A percentile compares a stretch with the other conserved stretches of the same genome.
These are phyloP conservation scores for Lithobates pipiens DNA, from an alignment of 2,797 vertebrate species.

Conservation along the genomic window DNA sequence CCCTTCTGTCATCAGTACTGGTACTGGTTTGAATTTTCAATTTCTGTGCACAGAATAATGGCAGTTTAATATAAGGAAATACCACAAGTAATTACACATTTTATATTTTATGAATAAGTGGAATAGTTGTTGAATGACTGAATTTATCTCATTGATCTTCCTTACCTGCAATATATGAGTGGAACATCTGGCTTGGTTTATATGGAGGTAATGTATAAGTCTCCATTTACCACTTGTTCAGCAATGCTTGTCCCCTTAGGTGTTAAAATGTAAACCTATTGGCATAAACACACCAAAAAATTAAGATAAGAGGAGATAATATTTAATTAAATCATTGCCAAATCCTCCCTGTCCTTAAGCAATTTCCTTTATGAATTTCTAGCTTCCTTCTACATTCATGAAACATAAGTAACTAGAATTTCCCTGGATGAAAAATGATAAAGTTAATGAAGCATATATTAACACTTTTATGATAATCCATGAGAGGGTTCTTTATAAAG, in stretches of 20 bases:
- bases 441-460: slow-evolving; percentile 43
- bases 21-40: not conserved
- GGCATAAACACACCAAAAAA: slow-evolving; percentile 29
- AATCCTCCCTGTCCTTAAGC: slow-evolving; percentile 51
- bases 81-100: not conserved
- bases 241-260: slow-evolving; percentile 2
- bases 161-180: not conserved
- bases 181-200: slow-evolving; percentile 13
- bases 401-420: slow-evolving; percentile 8
- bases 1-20: not conserved
- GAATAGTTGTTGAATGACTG: not conserved
- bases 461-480: slow-evolving; percentile 55
- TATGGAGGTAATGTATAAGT: not conserved
- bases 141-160: not conserved
- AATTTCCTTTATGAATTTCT: slow-evolving; percentile 33
- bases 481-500: not conserved
- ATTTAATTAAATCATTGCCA: slow-evolving; percentile 29
- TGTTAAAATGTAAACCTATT: slow-evolving; percentile 20
- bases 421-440: slow-evolving; percentile 24
- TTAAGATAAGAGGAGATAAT: slow-evolving; percentile 15
- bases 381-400: slow-evolving; percentile 7
- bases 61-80: not conserved
- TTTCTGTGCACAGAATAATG: not conserved
- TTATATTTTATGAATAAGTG: not conserved
- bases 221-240: slow-evolving; percentile 20